Percentiles rank a stretch among this genome's conserved stretches.
These are phyloP conservation scores for Solea senegalensis DNA, from an alignment of 2,113 vertebrate genomes.

Conservation along the genomic window DNA sequence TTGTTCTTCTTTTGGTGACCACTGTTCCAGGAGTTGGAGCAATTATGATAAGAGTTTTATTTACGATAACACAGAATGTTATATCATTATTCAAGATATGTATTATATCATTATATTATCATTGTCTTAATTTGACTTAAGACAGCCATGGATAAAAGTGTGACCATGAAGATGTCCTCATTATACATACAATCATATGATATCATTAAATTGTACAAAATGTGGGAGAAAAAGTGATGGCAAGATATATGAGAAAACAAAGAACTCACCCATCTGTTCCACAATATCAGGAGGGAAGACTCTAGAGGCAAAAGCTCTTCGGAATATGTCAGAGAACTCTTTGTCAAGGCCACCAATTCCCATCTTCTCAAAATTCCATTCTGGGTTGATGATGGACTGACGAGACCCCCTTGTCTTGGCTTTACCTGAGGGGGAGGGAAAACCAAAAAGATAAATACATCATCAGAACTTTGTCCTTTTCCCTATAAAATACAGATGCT, in stretches of 20 bases:
- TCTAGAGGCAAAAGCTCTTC: slow-evolving; percentile 94
- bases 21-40: too few species aligned
- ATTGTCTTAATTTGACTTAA: too few species aligned
- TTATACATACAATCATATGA: not conserved
- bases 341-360: slow-evolving; percentile 97
- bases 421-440: slow-evolving; percentile 82
- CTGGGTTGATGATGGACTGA: slow-evolving; percentile 97
- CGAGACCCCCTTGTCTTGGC: slow-evolving; percentile 92
- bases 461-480: too few species aligned
- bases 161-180: not conserved
- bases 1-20: too few species aligned
- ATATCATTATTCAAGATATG: too few species aligned
- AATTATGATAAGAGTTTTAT: too few species aligned
- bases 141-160: not conserved
- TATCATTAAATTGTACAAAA: not conserved
- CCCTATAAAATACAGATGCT: too few species aligned
- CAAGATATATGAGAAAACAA: not conserved
- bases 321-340: slow-evolving; percentile 97
- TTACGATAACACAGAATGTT: too few species aligned
- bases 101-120: too few species aligned
- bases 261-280: slow-evolving; percentile 93
- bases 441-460: not conserved
- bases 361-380: slow-evolving; percentile 99
- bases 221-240: slow-evolving; percentile 10
- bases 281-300: slow-evolving; percentile 98